Conservation (phyloP, 2,113 vertebrate species). For the Megaleporinus macrocephalus region DNA sequence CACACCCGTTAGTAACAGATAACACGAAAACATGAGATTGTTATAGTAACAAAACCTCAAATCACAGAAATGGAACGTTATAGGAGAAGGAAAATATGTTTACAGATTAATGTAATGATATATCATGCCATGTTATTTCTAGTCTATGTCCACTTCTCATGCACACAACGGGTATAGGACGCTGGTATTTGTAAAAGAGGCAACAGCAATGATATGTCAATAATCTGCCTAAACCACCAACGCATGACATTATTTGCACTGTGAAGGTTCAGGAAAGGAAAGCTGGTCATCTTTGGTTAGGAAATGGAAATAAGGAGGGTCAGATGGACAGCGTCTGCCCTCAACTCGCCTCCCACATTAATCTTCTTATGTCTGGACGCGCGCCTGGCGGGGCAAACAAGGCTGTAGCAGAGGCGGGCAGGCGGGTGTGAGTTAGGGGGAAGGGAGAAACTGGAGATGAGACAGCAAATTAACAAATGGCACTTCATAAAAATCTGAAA, state of each 20-base stretch:
- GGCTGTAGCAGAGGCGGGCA: not conserved
- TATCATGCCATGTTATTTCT: too few relatives aligned
- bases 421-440: too few relatives aligned
- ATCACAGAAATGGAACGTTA: too few relatives aligned
- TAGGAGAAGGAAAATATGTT: too few relatives aligned
- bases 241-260: not conserved
- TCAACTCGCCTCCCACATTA: constrained; percentile 47
- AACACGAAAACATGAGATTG: not conserved
- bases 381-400: not conserved
- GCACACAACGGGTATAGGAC: too few relatives aligned
- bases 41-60: too few relatives aligned
- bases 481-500: not conserved
- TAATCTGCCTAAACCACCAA: not conserved
- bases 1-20: not conserved
- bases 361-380: constrained; percentile 72
- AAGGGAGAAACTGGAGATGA: not conserved
- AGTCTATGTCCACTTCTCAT: too few relatives aligned
- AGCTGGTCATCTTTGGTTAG: not conserved
- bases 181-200: too few relatives aligned
- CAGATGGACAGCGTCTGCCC: constrained; percentile 37
- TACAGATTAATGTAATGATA: too few relatives aligned
- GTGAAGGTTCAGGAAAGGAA: not conserved
- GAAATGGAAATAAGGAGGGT: constrained; percentile 6
- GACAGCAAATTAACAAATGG: constrained; percentile 1
- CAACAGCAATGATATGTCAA: too few relatives aligned